Conservation (phyloP, 2,113 vertebrate species). For the Phocoena sinus region DNA sequence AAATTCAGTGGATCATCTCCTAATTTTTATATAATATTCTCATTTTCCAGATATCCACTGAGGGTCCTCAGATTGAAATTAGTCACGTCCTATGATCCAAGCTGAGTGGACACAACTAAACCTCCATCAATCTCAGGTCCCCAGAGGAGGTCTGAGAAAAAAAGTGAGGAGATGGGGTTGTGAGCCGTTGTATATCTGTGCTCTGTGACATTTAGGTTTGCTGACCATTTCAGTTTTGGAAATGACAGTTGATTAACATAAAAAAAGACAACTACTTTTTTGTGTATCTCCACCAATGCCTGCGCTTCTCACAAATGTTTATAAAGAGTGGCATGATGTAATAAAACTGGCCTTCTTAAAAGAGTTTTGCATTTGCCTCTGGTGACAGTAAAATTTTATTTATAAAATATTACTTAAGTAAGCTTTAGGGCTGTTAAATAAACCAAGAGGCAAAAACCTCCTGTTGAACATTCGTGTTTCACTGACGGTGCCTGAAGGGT, state of each 20-base stretch:
- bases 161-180: background rate
- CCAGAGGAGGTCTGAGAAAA: background rate
- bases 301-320: background rate
- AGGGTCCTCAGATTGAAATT: background rate
- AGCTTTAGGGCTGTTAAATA: background rate
- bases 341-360: background rate
- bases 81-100: background rate
- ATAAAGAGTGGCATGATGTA: background rate
- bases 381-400: background rate
- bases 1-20: background rate
- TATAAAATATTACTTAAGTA: background rate
- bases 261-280: background rate
- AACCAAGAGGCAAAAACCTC: background rate
- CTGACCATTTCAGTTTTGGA: background rate
- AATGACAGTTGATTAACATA: background rate
- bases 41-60: background rate
- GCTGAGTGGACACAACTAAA: background rate
- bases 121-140: background rate
- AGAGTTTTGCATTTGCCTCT: constrained; percentile 20
- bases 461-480: background rate
- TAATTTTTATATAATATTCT: background rate
- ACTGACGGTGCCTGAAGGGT: background rate
- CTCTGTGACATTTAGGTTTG: background rate
- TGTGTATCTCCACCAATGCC: background rate
- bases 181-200: background rate